Evolutionary conservation across 2,113 vertebrate species (phyloP), one percentile per base, ranked within the genome.

Genomic region (Barbus barbus): DNA sequence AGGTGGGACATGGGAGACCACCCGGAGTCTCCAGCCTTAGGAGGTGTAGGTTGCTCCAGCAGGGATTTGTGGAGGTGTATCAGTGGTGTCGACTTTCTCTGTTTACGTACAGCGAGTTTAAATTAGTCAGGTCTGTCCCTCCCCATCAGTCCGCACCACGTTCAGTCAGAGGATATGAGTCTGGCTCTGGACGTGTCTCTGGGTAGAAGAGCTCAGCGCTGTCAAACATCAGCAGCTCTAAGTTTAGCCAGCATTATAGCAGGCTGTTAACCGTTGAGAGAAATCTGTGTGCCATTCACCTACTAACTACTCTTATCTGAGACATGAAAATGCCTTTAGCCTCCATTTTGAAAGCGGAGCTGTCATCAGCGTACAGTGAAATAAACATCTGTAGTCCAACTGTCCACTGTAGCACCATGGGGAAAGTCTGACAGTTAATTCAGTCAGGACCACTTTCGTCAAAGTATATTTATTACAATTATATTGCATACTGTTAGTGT

Each of bases 331-430:
- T 85, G 72, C 82, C 88, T 93, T 93, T 91, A 85, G 92, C 86
- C 89, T 86, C 81, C 82, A 85, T 89, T 88, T 58, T 91, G 89
- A 87, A 92, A 91, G 86, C 44, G 46, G 85, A 90, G 77, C 90
- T 83, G 73, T 24, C 82, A 81, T 22, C 67, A 87, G 87, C 46
- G n/a, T 28, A 18, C 44, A 87, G 78, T 86, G 79, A 53, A 89
- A 90, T 83, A 78, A 24, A n/a, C 80, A 3, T 88, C 77, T 76
- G 63, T 81, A 86, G 86, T 41, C 89, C 91, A 94, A 90, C 92
- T 94, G 92, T 89, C 89, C 89, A 85, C 90, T 89, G 85, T 85
- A 88, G 86, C 88, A 88, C 87, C 14, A 81, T 26, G 11, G 31
- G 87, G 84, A n/a, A n/a, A n/a, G n/a, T n/a, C n/a, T n/a, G n/a